phyloP scores from a whole-genome alignment of 2,888 invertebrate genomes.

The Sphecodes monilicornis region DNA sequence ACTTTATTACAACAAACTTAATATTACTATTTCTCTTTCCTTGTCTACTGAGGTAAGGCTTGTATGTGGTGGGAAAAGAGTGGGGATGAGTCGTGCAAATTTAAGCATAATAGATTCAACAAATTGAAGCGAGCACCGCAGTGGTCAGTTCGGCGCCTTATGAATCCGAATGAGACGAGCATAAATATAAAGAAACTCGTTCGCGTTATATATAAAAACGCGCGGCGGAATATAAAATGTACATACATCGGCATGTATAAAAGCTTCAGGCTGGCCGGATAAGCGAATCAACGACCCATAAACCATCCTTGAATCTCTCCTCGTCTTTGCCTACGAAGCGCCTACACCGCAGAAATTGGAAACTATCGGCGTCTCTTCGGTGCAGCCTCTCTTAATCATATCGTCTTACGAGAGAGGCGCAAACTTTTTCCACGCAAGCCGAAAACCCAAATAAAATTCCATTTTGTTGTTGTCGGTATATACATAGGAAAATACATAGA shows the following conservation, averaged over 20 bases:
- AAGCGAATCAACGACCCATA: conserved; percentile 66
- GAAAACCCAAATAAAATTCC: no score
- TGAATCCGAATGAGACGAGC: conserved; percentile 2
- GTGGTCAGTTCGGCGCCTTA: not conserved
- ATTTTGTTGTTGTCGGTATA: no score
- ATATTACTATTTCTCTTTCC: no score
- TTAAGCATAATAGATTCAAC: not conserved
- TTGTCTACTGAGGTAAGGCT: not conserved
- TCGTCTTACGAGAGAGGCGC: conserved; percentile 52
- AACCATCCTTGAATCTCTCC: conserved; percentile 68
- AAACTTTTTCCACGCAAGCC: conserved; percentile 11
- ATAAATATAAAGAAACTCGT: conserved; percentile 17
- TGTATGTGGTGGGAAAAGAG: not conserved
- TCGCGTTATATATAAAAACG: conserved; percentile 24
- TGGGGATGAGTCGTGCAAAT: not conserved
- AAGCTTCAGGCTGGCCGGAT: conserved; percentile 54
- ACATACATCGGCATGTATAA: conserved; percentile 61
- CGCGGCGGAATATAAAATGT: conserved; percentile 56
- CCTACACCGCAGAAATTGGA: conserved; percentile 75
- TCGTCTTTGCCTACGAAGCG: conserved; percentile 67
- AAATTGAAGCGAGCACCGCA: not conserved
- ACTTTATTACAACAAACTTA: no score
- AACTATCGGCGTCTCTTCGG: conserved; percentile 70
- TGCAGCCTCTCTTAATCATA: conserved; percentile 34
- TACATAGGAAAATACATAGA: no score